phyloP scores from a whole-genome alignment of 1,140 invertebrate genomes.

The Tetramorium simillimum region DNA sequence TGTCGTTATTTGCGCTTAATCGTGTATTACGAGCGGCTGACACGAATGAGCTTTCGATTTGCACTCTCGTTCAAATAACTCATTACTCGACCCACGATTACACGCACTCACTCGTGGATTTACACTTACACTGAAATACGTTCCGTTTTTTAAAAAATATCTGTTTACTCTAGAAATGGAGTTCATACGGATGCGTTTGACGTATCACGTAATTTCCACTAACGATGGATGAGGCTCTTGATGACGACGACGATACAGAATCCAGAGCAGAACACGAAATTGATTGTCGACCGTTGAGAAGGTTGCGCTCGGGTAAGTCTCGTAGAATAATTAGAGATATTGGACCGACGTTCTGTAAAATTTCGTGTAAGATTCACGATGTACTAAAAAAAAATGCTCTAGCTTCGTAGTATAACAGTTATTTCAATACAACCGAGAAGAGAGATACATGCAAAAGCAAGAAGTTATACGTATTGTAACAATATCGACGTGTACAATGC shows the following conservation, averaged over 20 bases:
- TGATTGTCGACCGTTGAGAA: slow-evolving; percentile 67
- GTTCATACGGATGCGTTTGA: neutral
- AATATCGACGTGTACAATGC: neutral
- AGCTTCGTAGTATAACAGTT: neutral
- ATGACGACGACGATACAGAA: slow-evolving; percentile 14
- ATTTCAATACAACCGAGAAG: neutral
- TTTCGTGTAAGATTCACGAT: slow-evolving; percentile 11
- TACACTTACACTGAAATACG: neutral
- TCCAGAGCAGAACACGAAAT: slow-evolving; percentile 57
- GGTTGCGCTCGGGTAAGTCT: neutral
- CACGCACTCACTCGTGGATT: neutral
- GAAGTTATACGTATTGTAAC: neutral
- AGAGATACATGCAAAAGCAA: slow-evolving; percentile 27
- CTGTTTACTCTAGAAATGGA: neutral
- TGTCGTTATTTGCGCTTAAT: neutral
- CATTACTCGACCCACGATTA: neutral
- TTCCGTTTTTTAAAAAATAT: neutral
- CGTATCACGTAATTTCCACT: neutral
- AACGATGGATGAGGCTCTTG: slow-evolving; percentile 11
- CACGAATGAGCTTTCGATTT: slow-evolving; percentile 7
- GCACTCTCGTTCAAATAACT: slow-evolving; percentile 10
- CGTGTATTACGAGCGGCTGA: neutral
- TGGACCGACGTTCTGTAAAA: slow-evolving; percentile 50
- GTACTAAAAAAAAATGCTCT: neutral
- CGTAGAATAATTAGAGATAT: neutral